These are phyloP conservation scores for Drosophila anomelani DNA, from an alignment of 2,888 invertebrate genomes.

Conservation along the genomic window DNA sequence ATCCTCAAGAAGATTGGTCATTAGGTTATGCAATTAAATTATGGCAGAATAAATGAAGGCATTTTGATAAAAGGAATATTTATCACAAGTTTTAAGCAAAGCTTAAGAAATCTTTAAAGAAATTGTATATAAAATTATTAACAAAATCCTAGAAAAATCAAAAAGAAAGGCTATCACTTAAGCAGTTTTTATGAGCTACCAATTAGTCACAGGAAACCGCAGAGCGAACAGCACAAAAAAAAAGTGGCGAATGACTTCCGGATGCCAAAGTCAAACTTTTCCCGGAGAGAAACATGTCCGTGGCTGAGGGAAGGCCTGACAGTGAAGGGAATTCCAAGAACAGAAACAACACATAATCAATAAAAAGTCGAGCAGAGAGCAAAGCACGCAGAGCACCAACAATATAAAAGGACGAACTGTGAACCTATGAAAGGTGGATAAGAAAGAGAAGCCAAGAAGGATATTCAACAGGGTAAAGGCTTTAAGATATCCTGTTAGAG, in stretches of 20 bases:
- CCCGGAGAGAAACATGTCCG: conserved; percentile 6
- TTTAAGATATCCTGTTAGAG: not conserved
- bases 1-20: not conserved
- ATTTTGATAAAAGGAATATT: not conserved
- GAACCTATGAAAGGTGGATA: conserved; percentile 13
- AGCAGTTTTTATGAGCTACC: conserved; percentile 16
- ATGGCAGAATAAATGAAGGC: not conserved
- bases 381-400: conserved; percentile 54
- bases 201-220: conserved; percentile 32
- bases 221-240: conserved; percentile 32
- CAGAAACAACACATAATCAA: conserved; percentile 64
- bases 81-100: not conserved
- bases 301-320: conserved; percentile 49
- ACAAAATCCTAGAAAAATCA: not conserved
- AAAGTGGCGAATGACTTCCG: conserved; percentile 56
- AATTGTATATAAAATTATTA: not conserved
- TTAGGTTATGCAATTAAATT: conserved; percentile 9
- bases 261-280: conserved; percentile 35
- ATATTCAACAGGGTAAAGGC: not conserved
- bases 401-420: conserved; percentile 44
- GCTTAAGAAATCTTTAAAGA: not conserved
- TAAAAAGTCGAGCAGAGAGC: conserved; percentile 55
- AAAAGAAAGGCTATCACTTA: not conserved
- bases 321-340: conserved; percentile 26
- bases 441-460: not conserved